phyloP scores from a whole-genome alignment of 2,888 invertebrate species.

The Drosophila melanosoma region DNA sequence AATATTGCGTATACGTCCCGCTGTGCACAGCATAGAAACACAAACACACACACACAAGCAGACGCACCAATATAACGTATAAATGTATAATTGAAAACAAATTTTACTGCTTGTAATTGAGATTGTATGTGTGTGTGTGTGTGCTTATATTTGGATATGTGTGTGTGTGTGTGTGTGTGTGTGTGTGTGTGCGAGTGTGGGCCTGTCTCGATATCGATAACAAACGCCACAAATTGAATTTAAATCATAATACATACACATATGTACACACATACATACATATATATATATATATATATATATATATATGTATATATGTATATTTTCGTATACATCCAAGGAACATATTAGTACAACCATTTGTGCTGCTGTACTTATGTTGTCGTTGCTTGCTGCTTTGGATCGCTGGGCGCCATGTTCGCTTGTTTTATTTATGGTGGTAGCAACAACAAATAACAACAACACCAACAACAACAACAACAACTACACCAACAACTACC shows the following conservation, averaged over 20 bases:
- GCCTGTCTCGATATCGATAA: slow-evolving; percentile 76
- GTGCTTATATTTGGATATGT: slow-evolving; percentile 13
- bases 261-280: background rate
- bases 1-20: slow-evolving; percentile 73
- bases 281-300: background rate
- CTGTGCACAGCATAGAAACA: slow-evolving; percentile 32
- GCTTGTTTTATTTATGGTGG: slow-evolving; percentile 75
- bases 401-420: slow-evolving; percentile 44
- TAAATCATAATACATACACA: slow-evolving; percentile 71
- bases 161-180: slow-evolving; percentile 23
- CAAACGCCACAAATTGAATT: slow-evolving; percentile 79
- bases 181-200: slow-evolving; percentile 24
- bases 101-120: slow-evolving; percentile 75
- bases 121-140: slow-evolving; percentile 46
- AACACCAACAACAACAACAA: slow-evolving; percentile 11
- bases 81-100: slow-evolving; percentile 79
- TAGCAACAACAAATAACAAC: slow-evolving; percentile 21
- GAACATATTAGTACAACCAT: slow-evolving; percentile 26
- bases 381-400: slow-evolving; percentile 27
- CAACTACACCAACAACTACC: slow-evolving; percentile 10
- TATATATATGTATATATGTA: background rate
- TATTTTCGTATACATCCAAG: slow-evolving; percentile 25
- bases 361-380: slow-evolving; percentile 31
- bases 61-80: slow-evolving; percentile 53
- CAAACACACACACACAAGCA: slow-evolving; percentile 12